These are phyloP conservation scores for Brenthis ino DNA, from an alignment of 2,888 invertebrate genomes.

Conservation along the genomic window DNA sequence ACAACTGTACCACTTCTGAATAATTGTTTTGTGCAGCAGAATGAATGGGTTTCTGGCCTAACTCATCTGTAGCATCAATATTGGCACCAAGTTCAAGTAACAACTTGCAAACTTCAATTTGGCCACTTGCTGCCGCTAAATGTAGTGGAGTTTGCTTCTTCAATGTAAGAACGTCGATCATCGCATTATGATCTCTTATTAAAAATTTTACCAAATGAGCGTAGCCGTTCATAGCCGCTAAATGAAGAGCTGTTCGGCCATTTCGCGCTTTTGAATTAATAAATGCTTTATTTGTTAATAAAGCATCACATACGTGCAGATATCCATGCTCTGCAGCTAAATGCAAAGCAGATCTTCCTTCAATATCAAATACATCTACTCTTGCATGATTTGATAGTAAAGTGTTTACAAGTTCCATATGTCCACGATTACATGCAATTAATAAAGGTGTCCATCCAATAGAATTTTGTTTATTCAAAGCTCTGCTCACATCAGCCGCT, in stretches of 20 bases:
- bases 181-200: slow-evolving; percentile 96
- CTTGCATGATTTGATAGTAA: slow-evolving; percentile 96
- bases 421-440: slow-evolving; percentile 97
- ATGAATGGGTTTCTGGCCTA: slow-evolving; percentile 98
- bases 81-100: slow-evolving; percentile 96
- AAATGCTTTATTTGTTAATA: slow-evolving; percentile 97
- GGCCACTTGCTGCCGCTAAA: slow-evolving; percentile 97
- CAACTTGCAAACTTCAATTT: slow-evolving; percentile 96
- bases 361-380: slow-evolving; percentile 99
- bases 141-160: slow-evolving; percentile 98
- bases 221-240: slow-evolving; percentile 98
- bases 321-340: slow-evolving; percentile 97
- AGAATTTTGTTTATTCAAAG: slow-evolving; percentile 95
- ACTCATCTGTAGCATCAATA: slow-evolving; percentile 97
- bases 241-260: slow-evolving; percentile 97
- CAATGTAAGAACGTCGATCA: slow-evolving; percentile 96
- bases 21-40: slow-evolving; percentile 99
- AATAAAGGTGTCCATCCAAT: slow-evolving; percentile 98
- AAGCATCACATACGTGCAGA: slow-evolving; percentile 92
- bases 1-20: slow-evolving; percentile 98
- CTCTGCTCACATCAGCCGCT: slow-evolving; percentile 94
- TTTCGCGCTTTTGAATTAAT: slow-evolving; percentile 99
- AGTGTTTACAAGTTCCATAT: slow-evolving; percentile 95
- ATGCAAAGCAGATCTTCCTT: slow-evolving; percentile 97
- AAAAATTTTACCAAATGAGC: slow-evolving; percentile 94